Base-by-base conservation (phyloP, 2,797 vertebrate species). In the Champsocephalus gunnari region DNA sequence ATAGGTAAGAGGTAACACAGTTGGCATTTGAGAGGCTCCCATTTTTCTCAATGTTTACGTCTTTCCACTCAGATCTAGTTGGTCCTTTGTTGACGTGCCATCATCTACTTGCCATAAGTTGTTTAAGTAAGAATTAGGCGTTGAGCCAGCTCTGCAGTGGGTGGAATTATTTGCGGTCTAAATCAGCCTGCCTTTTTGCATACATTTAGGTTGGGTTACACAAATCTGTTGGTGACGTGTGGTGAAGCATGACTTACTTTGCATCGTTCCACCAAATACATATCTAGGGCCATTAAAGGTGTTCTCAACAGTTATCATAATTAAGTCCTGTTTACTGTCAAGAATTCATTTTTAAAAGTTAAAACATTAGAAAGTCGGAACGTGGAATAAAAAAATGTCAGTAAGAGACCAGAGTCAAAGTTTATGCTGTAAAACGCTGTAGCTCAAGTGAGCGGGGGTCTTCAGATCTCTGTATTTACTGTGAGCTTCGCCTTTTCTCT, bases 81-180 rank as follows among this genome's bases (percentile, higher is more conserved):
- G 55, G 75, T 75, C 28, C 43, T 72, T 53, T 16, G 47, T 85
- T 66, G 56, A 72, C 7, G 78, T 88, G 86, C 88, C 82, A 84
- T 90, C 71, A 44, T 86, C 51, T 70, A 51, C 51, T 73, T 71
- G 71, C 72, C 82, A 73, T 65, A 24, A 62, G 10, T 70, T 72
- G 53, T 51, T 79, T 17, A 80, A 51, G 75, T 41, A 67, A 32
- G 58, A 51, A 61, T n/a, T 49, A 13, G 9, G 3, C 51, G 32
- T 77, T 41, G 51, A 68, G 59, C 47, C 55, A 47, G 75, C 66
- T 76, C 12, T 61, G 24, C 41, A 53, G 32, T 77, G 65, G 49
- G 54, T 3, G 14, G 58, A 54, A 41, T 74, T 3, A 32, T 53
- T 53, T 57, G 53, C 75, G 67, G 50, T 72, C 60, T 49, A 11